Evolutionary conservation across 2,797 vertebrate species (phyloP).

Genomic region (Allobates femoralis): DNA sequence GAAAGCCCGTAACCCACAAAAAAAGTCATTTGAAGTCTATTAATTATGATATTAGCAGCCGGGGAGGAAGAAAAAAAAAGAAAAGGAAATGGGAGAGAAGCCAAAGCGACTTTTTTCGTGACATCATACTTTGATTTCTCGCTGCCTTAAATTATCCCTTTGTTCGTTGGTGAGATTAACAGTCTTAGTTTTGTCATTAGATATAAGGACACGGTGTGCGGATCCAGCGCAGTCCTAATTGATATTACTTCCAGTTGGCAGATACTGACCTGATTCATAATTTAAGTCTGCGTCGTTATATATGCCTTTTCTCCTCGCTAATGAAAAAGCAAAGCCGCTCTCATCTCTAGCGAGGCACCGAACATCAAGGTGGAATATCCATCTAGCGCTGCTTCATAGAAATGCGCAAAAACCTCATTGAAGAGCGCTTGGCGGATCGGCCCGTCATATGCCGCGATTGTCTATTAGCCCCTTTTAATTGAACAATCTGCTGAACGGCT

Average conservation of each 20-base stretch:
- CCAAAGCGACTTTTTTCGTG: slow-evolving; percentile 83
- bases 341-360: slow-evolving; percentile 80
- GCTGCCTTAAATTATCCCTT: slow-evolving; percentile 84
- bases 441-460: slow-evolving; percentile 82
- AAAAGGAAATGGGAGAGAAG: slow-evolving; percentile 68
- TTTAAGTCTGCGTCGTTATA: slow-evolving; percentile 83
- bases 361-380: slow-evolving; percentile 82
- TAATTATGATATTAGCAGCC: slow-evolving; percentile 84
- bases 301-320: slow-evolving; percentile 77
- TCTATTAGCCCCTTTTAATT: slow-evolving; percentile 83
- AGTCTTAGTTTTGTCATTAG: slow-evolving; percentile 85
- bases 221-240: slow-evolving; percentile 82
- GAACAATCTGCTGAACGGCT: slow-evolving; percentile 79
- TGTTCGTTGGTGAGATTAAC: slow-evolving; percentile 82
- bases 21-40: slow-evolving; percentile 82
- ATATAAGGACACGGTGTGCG: slow-evolving; percentile 83
- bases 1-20: slow-evolving; percentile 77
- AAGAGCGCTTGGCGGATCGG: slow-evolving; percentile 85
- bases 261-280: slow-evolving; percentile 85
- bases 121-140: slow-evolving; percentile 85
- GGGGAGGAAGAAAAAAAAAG: slow-evolving; percentile 22
- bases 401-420: slow-evolving; percentile 77
- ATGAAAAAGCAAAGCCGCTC: slow-evolving; percentile 79
- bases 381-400: slow-evolving; percentile 72
- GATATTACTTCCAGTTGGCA: slow-evolving; percentile 85